Base-by-base conservation (phyloP, 2,113 vertebrate genomes). In the Panurus biarmicus region DNA sequence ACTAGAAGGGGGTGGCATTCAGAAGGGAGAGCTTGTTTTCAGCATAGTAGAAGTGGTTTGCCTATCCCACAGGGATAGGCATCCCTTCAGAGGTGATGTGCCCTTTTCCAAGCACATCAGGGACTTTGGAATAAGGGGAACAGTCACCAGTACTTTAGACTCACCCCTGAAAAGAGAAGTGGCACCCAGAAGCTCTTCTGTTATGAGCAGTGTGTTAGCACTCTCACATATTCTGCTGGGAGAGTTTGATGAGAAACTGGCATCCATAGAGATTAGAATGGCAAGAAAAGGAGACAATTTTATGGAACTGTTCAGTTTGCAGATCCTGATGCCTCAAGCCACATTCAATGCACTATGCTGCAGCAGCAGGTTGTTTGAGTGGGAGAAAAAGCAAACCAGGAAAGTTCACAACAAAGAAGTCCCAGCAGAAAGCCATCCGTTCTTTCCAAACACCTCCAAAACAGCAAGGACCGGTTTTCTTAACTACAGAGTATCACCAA, bases 171-270 rank as follows among this genome's bases (percentile, higher is more conserved):
- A 31, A 13, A 24, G 4, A 21, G 2, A n/a, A n/a, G 5, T 11
- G 6, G 7, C 20, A 66, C 3, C 6, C 7, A 24, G 58, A 24
- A 44, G 5, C 42, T 22, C 5, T 4, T 72, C 17, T 18, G 15
- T 13, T 81, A 25, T 0, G 0, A 79, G 24, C 23, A 40, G 16
- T 5, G 6, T 5, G 24, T 70, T 35, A 57, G 13, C 28, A 13
- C 16, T 62, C 6, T 26, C 57, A 31, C 0, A 0, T 5, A 19
- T 38, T 61, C 28, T 51, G 24, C 44, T 14, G 19, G 23, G 21
- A 7, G 17, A 20, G 25, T 14, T 21, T 19, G 17, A 7, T 28
- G 14, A 60, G 18, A 35, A 70, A 53, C 8, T 9, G 42, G 3
- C 18, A 40, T 11, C 25, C 5, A 0, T 3, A 12, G 6, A 57